Percentiles rank a stretch among this genome's conserved stretches.
Evolutionary conservation across 2,888 invertebrate species (phyloP).

Genomic region (Iphiclides podalirius): DNA sequence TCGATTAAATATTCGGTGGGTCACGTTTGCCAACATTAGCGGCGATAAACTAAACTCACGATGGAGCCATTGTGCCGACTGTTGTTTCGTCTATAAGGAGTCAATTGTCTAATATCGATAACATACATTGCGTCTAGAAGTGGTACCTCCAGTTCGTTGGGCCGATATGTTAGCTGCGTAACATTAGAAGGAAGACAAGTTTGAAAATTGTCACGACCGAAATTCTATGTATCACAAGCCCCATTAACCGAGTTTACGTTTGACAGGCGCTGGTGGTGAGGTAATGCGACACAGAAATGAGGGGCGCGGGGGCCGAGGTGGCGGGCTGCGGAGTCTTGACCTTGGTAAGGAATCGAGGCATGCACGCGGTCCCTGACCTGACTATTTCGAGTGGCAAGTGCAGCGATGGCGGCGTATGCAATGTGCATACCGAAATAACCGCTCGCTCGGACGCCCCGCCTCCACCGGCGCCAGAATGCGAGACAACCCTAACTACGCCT

Average conservation of each 20-base stretch:
- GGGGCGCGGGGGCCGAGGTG: slow-evolving; percentile 37
- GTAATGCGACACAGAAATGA: slow-evolving; percentile 32
- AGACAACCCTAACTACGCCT: slow-evolving; percentile 60
- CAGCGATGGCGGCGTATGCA: slow-evolving; percentile 65
- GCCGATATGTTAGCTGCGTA: no score
- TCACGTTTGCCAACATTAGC: slow-evolving; percentile 68
- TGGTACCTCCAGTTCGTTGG: no score
- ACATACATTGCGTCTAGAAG: no score
- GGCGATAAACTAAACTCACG: slow-evolving; percentile 43
- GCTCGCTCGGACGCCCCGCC: slow-evolving; percentile 57
- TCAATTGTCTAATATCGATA: no score
- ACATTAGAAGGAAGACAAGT: no score
- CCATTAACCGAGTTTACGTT: slow-evolving; percentile 37
- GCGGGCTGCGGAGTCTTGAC: slow-evolving; percentile 67
- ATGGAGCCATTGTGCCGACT: no score
- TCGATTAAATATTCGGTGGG: slow-evolving; percentile 60
- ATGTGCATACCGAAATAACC: slow-evolving; percentile 80
- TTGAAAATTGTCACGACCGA: background rate
- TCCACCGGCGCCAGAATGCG: slow-evolving; percentile 54
- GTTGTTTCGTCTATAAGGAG: no score
- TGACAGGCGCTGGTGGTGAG: slow-evolving; percentile 47
- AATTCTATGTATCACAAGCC: slow-evolving; percentile 28
- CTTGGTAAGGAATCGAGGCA: slow-evolving; percentile 78
- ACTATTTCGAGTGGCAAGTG: slow-evolving; percentile 80
- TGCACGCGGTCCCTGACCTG: slow-evolving; percentile 78